Base-by-base conservation (phyloP, 2,888 invertebrate genomes). In the Lasioglossum figueresi region DNA sequence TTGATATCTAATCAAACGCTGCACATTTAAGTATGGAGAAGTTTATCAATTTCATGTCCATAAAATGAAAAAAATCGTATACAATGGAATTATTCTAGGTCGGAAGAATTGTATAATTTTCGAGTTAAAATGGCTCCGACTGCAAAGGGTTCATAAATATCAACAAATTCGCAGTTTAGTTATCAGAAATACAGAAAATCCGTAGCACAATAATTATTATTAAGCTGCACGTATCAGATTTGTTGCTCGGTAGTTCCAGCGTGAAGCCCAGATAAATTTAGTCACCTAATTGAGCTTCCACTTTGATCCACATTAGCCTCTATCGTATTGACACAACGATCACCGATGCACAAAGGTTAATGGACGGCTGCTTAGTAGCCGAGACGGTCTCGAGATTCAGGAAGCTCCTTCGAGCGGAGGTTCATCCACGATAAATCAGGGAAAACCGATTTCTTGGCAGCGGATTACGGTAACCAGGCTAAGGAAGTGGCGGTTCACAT, bases 401-500 rank as follows among this genome's bases (percentile, higher is more conserved):
- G 34, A 34, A 34, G 34, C 34, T 34, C 34, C 31, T 19, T 59
- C 27, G 27, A 27, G 23, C 3, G 34, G 19, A 19, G 34, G 66
- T 34, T 34, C 34, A 19, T 34, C 66, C 14, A 34, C 34, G 66
- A 66, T 66, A 66, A 66, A 66, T 66, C 66, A 66, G 31, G 66
- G 66, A 34, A 66, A 34, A 8, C 31, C 34, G 66, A 66, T 34
- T 66, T 34, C 34, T 66, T 66, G 34, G 19, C 34, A 31, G 66
- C 8, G 66, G 16, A 70, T 76, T 70, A 76, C 75, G 40, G 52
- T 76, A 70, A 56, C 43, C 34, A 16, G 66, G 14, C n/a, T 2
- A 16, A 37, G 43, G 76, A 80, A 76, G 45, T 68, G 19, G 31
- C 45, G 43, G 70, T 75, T 80, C 70, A 76, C 75, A 75, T 56